These are phyloP conservation scores for Theretra japonica DNA, from an alignment of 2,888 invertebrate species.

Conservation along the genomic window DNA sequence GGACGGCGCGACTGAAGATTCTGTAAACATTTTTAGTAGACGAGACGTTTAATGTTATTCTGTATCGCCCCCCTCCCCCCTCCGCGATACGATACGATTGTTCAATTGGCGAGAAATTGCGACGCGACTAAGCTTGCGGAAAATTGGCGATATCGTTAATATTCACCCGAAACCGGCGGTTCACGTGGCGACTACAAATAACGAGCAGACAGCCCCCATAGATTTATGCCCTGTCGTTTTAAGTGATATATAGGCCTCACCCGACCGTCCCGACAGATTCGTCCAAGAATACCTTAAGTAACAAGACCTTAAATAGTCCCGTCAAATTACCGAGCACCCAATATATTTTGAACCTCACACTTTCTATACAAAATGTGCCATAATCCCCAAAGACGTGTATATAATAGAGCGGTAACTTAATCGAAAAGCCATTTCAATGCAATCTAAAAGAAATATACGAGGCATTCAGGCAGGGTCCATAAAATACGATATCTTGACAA, in stretches of 20 bases:
- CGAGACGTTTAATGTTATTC: constrained; percentile 55
- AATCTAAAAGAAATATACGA: constrained; percentile 57
- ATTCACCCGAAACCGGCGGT: constrained; percentile 82
- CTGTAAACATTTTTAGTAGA: constrained; percentile 54
- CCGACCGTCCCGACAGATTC: constrained; percentile 55
- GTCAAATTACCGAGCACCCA: constrained; percentile 43
- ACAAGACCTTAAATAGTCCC: constrained; percentile 41
- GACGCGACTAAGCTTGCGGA: constrained; percentile 81
- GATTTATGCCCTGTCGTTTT: constrained; percentile 82
- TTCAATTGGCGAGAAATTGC: constrained; percentile 85
- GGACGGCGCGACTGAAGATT: constrained; percentile 28
- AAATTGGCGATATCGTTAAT: constrained; percentile 85
- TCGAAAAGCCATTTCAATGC: constrained; percentile 53
- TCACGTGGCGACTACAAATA: constrained; percentile 84
- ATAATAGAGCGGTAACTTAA: constrained; percentile 45
- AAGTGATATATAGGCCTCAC: constrained; percentile 78
- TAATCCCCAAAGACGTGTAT: constrained; percentile 2
- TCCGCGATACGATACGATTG: constrained; percentile 70
- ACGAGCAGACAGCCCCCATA: constrained; percentile 77
- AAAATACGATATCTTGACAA: constrained; percentile 68
- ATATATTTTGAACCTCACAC: neutral
- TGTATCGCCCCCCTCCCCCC: constrained; percentile 57
- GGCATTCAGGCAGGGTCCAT: constrained; percentile 57
- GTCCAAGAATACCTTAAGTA: constrained; percentile 70
- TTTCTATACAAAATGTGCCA: neutral